phyloP scores from a whole-genome alignment of 2,113 vertebrate species.

The Pimephales promelas region DNA sequence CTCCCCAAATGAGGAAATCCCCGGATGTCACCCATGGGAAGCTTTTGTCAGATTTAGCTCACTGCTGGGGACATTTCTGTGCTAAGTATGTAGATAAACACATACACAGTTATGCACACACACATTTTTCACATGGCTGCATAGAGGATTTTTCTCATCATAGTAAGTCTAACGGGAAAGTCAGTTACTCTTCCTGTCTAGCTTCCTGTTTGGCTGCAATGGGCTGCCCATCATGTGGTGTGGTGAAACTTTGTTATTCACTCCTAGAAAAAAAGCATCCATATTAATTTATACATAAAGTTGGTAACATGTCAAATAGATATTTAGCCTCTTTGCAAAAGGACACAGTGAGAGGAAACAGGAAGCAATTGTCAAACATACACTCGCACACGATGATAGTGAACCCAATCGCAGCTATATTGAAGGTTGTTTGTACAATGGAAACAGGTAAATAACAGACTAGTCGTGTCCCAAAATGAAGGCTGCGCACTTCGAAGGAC shows the following conservation, averaged over 20 bases:
- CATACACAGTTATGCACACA: slow-evolving; percentile 15
- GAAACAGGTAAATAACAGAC: too few species aligned
- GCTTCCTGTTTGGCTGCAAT: too few species aligned
- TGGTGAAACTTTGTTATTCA: not conserved
- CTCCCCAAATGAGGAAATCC: not conserved
- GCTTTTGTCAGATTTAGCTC: slow-evolving; percentile 5
- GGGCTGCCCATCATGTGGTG: not conserved
- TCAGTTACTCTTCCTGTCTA: too few species aligned
- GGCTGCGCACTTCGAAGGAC: too few species aligned
- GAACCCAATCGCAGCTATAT: too few species aligned
- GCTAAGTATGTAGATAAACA: not conserved
- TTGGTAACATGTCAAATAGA: not conserved
- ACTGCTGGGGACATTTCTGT: not conserved
- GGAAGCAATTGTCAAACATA: too few species aligned
- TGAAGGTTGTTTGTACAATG: too few species aligned
- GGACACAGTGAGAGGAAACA: too few species aligned
- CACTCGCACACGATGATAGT: too few species aligned
- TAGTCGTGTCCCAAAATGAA: too few species aligned
- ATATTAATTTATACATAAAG: not conserved
- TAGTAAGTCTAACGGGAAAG: too few species aligned
- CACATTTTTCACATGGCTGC: not conserved
- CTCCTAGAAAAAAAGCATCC: not conserved
- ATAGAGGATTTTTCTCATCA: not conserved
- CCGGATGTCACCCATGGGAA: not conserved
- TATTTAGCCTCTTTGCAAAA: not conserved